Conservation (phyloP, 2,888 invertebrate genomes). For the Cosmia trapezina region DNA sequence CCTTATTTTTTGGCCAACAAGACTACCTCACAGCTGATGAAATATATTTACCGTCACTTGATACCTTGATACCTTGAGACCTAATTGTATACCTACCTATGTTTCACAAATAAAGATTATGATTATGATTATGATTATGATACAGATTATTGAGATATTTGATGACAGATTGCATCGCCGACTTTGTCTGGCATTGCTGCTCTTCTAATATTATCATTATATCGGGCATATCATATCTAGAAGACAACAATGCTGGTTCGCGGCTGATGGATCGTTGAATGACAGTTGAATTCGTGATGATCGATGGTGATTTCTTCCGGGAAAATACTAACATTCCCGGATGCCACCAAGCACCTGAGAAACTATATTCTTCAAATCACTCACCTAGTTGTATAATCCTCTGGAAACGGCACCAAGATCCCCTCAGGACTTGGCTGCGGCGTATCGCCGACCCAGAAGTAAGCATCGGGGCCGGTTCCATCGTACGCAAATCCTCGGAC, state of each 20-base stretch:
- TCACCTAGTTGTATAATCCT: slow-evolving; percentile 95
- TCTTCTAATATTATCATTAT: neutral
- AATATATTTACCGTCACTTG: neutral
- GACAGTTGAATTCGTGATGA: neutral
- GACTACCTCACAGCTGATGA: neutral
- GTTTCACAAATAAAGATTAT: no score
- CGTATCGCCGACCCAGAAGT: slow-evolving; percentile 97
- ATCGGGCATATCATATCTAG: neutral
- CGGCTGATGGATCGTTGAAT: neutral
- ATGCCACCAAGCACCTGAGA: no score
- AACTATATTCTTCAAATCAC: slow-evolving; percentile 60
- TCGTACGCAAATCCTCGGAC: slow-evolving; percentile 96
- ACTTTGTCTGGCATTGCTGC: neutral
- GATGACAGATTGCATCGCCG: neutral
- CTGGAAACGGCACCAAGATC: slow-evolving; percentile 96
- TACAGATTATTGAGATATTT: no score
- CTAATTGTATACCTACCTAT: no score
- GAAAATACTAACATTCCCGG: neutral
- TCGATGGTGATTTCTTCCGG: neutral
- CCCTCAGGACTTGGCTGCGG: slow-evolving; percentile 95
- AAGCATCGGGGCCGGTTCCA: slow-evolving; percentile 96
- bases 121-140: no score
- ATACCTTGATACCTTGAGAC: no score
- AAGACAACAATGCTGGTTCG: neutral
- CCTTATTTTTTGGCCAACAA: neutral